Conservation (phyloP, 2,888 invertebrate species). For the Spatulosminthurus flaviceps region DNA sequence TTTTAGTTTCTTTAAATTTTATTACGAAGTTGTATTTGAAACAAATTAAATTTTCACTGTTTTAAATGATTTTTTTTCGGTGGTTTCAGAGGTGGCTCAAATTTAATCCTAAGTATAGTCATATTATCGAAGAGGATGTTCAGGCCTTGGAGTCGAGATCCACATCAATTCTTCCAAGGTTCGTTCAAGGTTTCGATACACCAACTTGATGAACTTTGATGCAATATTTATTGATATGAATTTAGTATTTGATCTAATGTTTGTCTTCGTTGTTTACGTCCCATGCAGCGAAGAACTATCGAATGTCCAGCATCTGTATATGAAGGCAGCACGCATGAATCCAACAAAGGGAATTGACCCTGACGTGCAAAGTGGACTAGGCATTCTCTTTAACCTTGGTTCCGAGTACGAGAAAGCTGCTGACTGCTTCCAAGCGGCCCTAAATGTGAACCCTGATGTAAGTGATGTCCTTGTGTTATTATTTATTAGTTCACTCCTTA, state of each 20-base stretch:
- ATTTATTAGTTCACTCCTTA: too few species aligned
- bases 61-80: conserved; percentile 10
- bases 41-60: background rate
- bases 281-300: conserved; percentile 71
- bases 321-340: conserved; percentile 81
- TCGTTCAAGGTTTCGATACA: too few species aligned
- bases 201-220: too few species aligned
- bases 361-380: conserved; percentile 92
- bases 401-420: conserved; percentile 95
- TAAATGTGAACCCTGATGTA: conserved; percentile 81
- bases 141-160: conserved; percentile 49
- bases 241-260: too few species aligned
- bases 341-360: conserved; percentile 79
- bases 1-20: background rate
- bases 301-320: conserved; percentile 78
- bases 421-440: conserved; percentile 92
- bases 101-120: conserved; percentile 67
- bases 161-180: conserved; percentile 57
- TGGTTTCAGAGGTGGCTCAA: conserved; percentile 64
- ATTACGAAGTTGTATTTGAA: conserved; percentile 8
- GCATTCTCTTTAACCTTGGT: conserved; percentile 93
- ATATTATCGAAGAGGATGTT: conserved; percentile 65
- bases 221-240: too few species aligned
- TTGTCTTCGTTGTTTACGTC: too few species aligned
- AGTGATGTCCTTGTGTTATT: conserved; percentile 50